Evolutionary conservation across 2,113 vertebrate genomes (phyloP).

Genomic region (Scopus umbretta): DNA sequence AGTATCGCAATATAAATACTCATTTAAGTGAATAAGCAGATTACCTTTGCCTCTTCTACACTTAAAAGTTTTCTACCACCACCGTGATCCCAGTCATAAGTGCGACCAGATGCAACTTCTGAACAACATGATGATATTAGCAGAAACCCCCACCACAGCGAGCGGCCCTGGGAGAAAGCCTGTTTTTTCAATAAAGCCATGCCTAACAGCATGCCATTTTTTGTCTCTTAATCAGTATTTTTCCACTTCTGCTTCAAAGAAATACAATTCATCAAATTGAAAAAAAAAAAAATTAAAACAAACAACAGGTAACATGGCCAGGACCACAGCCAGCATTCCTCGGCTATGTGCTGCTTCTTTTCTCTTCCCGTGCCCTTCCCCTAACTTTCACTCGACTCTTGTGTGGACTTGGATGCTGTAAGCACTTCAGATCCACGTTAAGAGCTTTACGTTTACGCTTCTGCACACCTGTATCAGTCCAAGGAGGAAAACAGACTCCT

Average conservation of each 20-base stretch:
- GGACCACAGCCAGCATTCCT: background rate
- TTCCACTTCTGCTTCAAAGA: background rate
- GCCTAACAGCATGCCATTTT: background rate
- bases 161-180: background rate
- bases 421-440: background rate
- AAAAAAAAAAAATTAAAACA: background rate
- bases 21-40: background rate
- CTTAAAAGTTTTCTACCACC: background rate
- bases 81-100: background rate
- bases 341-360: background rate
- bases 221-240: background rate
- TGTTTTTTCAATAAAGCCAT: background rate
- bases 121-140: background rate
- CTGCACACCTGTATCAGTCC: background rate
- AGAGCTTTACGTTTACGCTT: background rate
- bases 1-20: rapidly evolving
- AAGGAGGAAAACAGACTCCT: background rate
- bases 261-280: background rate
- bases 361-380: background rate
- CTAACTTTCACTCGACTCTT: background rate
- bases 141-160: background rate
- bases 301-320: background rate
- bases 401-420: background rate
- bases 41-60: background rate
- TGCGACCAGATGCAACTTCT: background rate